A percentile compares a stretch with the other conserved stretches of the same genome.
Evolutionary conservation across 2,888 invertebrate species (phyloP).

Genomic region (Patella pellucida): DNA sequence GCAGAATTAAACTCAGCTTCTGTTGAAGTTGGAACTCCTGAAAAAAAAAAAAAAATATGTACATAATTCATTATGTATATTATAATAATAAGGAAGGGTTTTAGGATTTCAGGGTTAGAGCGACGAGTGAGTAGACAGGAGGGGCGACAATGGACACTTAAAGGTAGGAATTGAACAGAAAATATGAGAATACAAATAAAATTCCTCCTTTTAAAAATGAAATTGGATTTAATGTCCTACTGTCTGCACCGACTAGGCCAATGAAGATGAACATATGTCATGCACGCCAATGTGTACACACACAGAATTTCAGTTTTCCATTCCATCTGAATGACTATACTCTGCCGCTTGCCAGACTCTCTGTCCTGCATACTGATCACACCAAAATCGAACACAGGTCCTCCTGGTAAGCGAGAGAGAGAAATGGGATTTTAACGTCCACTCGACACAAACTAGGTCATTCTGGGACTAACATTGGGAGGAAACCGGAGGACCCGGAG

Average conservation of each 20-base stretch:
- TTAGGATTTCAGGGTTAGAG: no score
- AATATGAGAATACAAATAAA: neutral
- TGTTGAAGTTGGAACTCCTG: constrained; percentile 23
- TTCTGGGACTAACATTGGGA: no score
- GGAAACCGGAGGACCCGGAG: no score
- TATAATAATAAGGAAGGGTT: no score
- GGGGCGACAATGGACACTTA: neutral
- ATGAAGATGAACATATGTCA: no score
- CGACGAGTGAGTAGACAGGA: neutral
- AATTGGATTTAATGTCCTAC: neutral
- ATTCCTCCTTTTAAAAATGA: neutral
- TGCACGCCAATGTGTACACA: no score
- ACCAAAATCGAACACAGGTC: no score
- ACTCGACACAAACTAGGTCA: no score
- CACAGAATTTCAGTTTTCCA: neutral
- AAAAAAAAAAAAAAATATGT: neutral
- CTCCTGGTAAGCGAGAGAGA: neutral
- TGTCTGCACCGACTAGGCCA: neutral
- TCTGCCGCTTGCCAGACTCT: no score
- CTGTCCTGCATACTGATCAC: no score
- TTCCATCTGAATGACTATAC: neutral
- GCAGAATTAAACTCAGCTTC: constrained; percentile 24
- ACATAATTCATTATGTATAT: no score
- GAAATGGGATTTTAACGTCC: no score
- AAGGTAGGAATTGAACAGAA: neutral